Conservation (phyloP, 2,113 vertebrate genomes). For the Lophius piscatorius region DNA sequence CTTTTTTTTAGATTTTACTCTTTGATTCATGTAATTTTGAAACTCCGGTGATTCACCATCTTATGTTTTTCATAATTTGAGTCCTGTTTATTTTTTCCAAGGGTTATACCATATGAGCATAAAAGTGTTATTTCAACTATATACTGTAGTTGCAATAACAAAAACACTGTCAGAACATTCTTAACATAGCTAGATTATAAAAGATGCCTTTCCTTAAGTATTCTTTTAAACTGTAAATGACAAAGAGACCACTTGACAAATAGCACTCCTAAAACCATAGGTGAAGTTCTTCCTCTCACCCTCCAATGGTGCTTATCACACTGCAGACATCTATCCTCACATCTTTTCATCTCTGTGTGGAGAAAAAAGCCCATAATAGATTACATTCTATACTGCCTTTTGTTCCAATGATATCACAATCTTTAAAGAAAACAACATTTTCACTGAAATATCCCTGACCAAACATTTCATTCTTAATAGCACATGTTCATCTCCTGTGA, state of each 20-base stretch:
- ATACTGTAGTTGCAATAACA: conserved; percentile 25
- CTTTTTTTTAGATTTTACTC: conserved; percentile 3
- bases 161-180: conserved; percentile 27
- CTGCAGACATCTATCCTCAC: conserved; percentile 9
- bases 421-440: conserved; percentile 25
- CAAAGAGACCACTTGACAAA: conserved; percentile 5
- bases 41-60: conserved; percentile 20
- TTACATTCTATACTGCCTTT: conserved; percentile 20
- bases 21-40: not conserved
- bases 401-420: conserved; percentile 3
- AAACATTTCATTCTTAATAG: conserved; percentile 9
- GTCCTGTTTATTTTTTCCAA: no score
- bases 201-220: conserved; percentile 7
- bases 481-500: conserved; percentile 16
- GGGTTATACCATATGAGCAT: not conserved
- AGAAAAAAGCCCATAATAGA: conserved; percentile 14
- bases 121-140: conserved; percentile 5
- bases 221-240: conserved; percentile 18
- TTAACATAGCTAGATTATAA: conserved; percentile 17
- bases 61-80: conserved; percentile 14
- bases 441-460: conserved; percentile 63
- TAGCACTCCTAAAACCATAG: conserved; percentile 3
- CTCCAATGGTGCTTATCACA: conserved; percentile 17
- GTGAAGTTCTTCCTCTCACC: no score
- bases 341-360: conserved; percentile 7